phyloP scores from a whole-genome alignment of 2,113 vertebrate genomes.

The Embiotoca jacksoni region DNA sequence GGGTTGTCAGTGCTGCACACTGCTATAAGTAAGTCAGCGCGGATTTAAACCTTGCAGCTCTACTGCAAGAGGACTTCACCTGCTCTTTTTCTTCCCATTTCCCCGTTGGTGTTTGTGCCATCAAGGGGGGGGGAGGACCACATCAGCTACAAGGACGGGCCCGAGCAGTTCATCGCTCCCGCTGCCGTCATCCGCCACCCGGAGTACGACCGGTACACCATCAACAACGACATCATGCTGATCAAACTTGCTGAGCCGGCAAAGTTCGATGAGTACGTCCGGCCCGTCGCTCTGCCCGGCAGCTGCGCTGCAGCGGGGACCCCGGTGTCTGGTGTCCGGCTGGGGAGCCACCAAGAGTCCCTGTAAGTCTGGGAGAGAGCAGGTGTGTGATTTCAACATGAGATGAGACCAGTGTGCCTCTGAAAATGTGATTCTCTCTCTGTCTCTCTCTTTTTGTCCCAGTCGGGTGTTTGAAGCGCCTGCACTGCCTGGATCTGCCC shows the following conservation, averaged over 20 bases:
- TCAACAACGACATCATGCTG: constrained; percentile 87
- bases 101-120: too few relatives aligned
- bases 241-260: constrained; percentile 73
- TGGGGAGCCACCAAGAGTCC: constrained; percentile 78
- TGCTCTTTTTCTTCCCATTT: too few relatives aligned
- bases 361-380: constrained; percentile 14
- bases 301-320: constrained; percentile 70
- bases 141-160: constrained; percentile 58
- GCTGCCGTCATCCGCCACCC: constrained; percentile 72
- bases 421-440: neutral
- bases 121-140: constrained; percentile 75
- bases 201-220: constrained; percentile 37
- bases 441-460: neutral
- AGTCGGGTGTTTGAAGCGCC: constrained; percentile 43
- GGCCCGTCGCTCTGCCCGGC: constrained; percentile 68
- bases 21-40: constrained; percentile 42
- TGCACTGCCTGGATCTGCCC: constrained; percentile 82
- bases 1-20: constrained; percentile 53
- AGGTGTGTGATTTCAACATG: neutral
- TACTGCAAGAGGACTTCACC: too few relatives aligned
- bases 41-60: neutral
- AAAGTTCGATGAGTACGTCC: constrained; percentile 66
- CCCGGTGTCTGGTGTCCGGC: constrained; percentile 85
- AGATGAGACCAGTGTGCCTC: neutral
- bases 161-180: constrained; percentile 65